phyloP scores from a whole-genome alignment of 2,888 invertebrate species.

The Eupithecia tripunctaria region DNA sequence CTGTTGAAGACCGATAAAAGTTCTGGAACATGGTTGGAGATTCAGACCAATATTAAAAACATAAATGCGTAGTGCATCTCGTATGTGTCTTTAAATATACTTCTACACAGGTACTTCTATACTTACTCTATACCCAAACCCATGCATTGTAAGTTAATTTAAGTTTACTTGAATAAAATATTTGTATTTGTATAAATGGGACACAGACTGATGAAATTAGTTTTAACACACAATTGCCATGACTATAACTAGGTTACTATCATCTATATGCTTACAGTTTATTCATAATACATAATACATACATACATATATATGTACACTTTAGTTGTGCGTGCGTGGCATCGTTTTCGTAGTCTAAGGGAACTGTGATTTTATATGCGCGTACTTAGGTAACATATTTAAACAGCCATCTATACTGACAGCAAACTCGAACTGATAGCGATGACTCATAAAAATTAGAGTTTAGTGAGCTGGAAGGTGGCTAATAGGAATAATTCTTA shows the following conservation, averaged over 20 bases:
- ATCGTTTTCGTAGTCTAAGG: not conserved
- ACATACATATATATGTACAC: not conserved
- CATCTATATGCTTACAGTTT: not conserved
- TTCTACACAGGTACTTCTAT: too few species aligned
- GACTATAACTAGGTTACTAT: not conserved
- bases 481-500: not conserved
- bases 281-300: not conserved
- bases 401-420: not conserved
- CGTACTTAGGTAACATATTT: not conserved
- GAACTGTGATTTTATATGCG: not conserved
- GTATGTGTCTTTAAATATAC: not conserved
- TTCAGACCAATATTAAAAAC: not conserved
- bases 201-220: not conserved
- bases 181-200: too few species aligned
- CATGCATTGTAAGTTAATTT: too few species aligned
- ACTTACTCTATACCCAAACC: too few species aligned
- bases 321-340: not conserved
- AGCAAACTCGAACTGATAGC: not conserved
- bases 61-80: not conserved
- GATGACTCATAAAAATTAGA: not conserved
- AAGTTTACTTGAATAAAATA: too few species aligned
- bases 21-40: not conserved
- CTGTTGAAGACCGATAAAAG: slow-evolving; percentile 31
- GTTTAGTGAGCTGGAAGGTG: not conserved
- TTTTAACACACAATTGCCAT: not conserved